A percentile compares a stretch with the other conserved stretches of the same genome.
These are phyloP conservation scores for Anabas testudineus DNA, from an alignment of 2,797 vertebrate genomes.

Conservation along the genomic window DNA sequence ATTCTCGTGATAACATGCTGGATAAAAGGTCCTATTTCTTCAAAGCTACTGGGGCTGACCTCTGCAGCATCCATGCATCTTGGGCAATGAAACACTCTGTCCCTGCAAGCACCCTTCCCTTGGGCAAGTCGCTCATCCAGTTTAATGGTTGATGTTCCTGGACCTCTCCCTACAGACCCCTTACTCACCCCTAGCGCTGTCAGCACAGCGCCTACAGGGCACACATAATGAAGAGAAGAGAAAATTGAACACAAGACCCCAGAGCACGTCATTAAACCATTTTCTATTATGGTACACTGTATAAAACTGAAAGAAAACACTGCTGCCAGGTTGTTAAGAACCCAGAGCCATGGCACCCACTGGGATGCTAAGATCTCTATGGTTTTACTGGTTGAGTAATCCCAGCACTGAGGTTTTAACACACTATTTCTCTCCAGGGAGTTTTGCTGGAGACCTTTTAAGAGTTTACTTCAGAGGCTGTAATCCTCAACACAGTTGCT, in stretches of 20 bases:
- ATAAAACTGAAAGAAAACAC: constrained; percentile 58
- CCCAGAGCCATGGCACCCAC: constrained; percentile 22
- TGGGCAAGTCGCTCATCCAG: constrained; percentile 47
- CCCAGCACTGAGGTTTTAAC: constrained; percentile 31
- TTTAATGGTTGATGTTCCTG: constrained; percentile 68
- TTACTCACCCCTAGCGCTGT: constrained; percentile 68
- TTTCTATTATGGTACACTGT: constrained; percentile 62
- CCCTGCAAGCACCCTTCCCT: constrained; percentile 39
- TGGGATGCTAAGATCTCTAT: constrained; percentile 42
- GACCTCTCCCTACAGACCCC: constrained; percentile 59
- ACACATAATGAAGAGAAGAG: constrained; percentile 72
- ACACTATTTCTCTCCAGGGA: constrained; percentile 38
- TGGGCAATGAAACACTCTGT: constrained; percentile 33
- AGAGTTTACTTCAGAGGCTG: constrained; percentile 30
- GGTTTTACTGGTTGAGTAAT: constrained; percentile 58
- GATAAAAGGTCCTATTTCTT: constrained; percentile 21
- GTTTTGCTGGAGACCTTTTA: constrained; percentile 30
- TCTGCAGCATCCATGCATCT: constrained; percentile 28
- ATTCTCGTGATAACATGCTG: constrained; percentile 5
- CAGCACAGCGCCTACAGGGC: constrained; percentile 51
- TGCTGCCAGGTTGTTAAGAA: constrained; percentile 57
- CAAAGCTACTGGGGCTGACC: constrained; percentile 44
- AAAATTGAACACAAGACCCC: constrained; percentile 70
- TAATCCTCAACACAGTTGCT: constrained; percentile 24
- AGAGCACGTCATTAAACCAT: constrained; percentile 72